phyloP scores from a whole-genome alignment of 2,113 vertebrate genomes.

The Erythrolamprus reginae region DNA sequence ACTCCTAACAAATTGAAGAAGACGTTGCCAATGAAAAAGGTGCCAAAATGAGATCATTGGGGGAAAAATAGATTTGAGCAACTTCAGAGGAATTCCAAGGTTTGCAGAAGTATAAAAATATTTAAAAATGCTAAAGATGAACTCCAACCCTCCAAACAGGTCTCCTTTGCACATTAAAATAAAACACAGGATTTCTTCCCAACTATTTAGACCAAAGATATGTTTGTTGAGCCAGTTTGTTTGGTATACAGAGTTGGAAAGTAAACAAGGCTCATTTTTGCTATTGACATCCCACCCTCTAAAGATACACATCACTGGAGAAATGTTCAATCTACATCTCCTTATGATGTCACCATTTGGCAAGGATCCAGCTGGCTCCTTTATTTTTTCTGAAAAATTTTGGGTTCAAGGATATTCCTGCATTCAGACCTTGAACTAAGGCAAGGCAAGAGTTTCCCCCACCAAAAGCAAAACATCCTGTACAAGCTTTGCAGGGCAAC shows the following conservation, averaged over 20 bases:
- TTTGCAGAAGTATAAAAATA: background rate
- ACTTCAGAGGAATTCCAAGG: background rate
- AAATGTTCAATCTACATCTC: background rate
- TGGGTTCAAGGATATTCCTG: background rate
- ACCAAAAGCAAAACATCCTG: slow-evolving; percentile 34
- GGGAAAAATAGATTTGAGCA: background rate
- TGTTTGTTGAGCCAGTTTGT: background rate
- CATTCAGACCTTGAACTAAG: background rate
- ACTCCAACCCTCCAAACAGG: background rate
- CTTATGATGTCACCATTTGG: background rate
- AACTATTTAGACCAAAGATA: background rate
- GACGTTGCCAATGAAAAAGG: background rate
- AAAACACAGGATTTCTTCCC: background rate
- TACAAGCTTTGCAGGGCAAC: slow-evolving; percentile 36
- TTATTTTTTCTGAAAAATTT: background rate
- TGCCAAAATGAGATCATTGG: background rate
- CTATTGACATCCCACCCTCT: background rate
- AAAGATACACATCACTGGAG: background rate
- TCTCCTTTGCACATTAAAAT: background rate
- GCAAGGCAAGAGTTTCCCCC: background rate
- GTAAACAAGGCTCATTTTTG: slow-evolving; percentile 10
- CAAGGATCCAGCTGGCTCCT: slow-evolving; percentile 12
- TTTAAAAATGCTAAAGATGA: background rate
- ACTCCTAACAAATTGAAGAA: background rate
- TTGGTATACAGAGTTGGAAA: background rate